Conservation (phyloP, 2,888 invertebrate species). For the Protodeltote pygarga region DNA sequence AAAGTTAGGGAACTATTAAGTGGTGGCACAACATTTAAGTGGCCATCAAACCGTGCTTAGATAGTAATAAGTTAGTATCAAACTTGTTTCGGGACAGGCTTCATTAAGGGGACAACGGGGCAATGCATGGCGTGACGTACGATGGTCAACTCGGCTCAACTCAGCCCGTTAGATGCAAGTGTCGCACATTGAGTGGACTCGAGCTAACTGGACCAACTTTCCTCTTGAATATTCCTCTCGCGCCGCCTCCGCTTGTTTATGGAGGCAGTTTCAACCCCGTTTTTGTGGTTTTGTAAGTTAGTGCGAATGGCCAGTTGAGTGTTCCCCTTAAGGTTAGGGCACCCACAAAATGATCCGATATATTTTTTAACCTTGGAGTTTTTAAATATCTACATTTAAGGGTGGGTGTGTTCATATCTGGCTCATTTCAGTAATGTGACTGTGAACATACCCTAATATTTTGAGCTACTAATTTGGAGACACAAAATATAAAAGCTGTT, state of each 20-base stretch:
- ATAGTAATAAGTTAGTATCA: conserved; percentile 78
- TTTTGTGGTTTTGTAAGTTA: conserved; percentile 78
- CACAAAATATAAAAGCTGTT: too few species aligned
- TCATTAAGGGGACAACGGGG: conserved; percentile 75
- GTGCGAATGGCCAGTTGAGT: conserved; percentile 70
- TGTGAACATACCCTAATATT: too few species aligned
- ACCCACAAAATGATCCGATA: conserved; percentile 41
- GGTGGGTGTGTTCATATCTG: neutral
- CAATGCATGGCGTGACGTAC: conserved; percentile 79
- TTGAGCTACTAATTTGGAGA: too few species aligned
- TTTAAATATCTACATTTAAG: conserved; percentile 1
- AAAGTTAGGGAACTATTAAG: conserved; percentile 75
- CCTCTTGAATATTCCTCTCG: conserved; percentile 82
- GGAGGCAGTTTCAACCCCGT: conserved; percentile 67
- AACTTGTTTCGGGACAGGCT: conserved; percentile 73
- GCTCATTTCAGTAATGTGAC: too few species aligned
- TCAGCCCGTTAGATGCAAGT: conserved; percentile 81
- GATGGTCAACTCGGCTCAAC: conserved; percentile 58
- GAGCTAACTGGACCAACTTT: conserved; percentile 71
- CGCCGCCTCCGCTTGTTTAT: conserved; percentile 76
- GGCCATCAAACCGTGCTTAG: conserved; percentile 82
- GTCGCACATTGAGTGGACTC: conserved; percentile 73
- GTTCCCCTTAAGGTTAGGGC: conserved; percentile 74
- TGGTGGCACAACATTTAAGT: conserved; percentile 73
- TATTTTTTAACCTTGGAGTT: neutral